Evolutionary conservation across 2,113 vertebrate genomes (phyloP), one percentile per base, ranked within the genome.

Genomic region (Ciconia stormi): DNA sequence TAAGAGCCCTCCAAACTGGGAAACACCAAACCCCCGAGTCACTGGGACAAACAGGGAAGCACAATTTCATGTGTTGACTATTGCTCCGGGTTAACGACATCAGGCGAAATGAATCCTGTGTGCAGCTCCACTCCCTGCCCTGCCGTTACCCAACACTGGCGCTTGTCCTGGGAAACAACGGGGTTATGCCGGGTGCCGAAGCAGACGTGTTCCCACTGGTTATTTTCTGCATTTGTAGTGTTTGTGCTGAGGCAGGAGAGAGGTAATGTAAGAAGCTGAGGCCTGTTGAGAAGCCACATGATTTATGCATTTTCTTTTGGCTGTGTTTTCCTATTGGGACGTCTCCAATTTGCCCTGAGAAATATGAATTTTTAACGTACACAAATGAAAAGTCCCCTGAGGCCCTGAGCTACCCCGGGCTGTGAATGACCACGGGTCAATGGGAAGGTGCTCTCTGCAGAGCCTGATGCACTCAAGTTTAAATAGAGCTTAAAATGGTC

Each of bases 391-490:
- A 87, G 61, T 29, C 36, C n/a, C 56, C 53, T 2, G n/a, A 82
- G 52, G 76, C 26, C 21, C 16, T 46, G 49, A 80, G 71, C 74
- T 87, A 6, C 52, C 32, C 50, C 2, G 1, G 65, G 79, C 74
- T 88, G 56, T 18, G 71, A 61, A 38, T 46, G 66, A 36, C 50
- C 18, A 7, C 4, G 4, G 46, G 40, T 27, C 36, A 9, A 16
- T 30, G 50, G 76, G 67, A 85, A 78, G 15, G 21, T 65, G 52
- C 14, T 42, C 11, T 63, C 58, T 27, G 46, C 30, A 27, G 87
- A 58, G 46, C n/a, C 0, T 0, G n/a, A 11, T 49, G 34, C 6
- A 14, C 47, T 86, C 0, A 0, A 26, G 42, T 63, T 84, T 42
- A 74, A 78, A 46, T 1, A 49, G 78, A 61, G 22, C 25, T 71